Base-by-base conservation (phyloP, 2,797 vertebrate species). In the Epinephelus awoara region DNA sequence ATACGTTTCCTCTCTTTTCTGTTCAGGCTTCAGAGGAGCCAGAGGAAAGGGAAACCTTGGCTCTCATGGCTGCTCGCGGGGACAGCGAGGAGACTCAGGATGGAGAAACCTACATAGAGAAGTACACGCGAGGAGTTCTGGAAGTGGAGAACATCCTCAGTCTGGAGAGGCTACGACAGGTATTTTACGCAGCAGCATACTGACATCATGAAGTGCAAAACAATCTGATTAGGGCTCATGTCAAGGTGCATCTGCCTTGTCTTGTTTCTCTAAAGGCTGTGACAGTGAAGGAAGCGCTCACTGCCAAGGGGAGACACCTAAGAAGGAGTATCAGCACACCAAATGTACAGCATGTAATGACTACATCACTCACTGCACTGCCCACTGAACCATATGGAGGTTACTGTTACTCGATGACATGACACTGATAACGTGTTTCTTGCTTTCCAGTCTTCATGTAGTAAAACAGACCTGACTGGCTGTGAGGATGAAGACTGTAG, bases 91-190 rank as follows among this genome's bases (percentile, higher is more conserved):
- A 97, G 74, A 93, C 95, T 0, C 93, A 95, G 0, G 97, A 98
- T 2, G 98, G 98, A 0, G 98, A 99, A 91, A 98, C 96, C 0
- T 99, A 99, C 89, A 99, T 99, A 8, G 98, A 99, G 86, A 99
- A 99, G 69, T 99, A 99, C 92, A 99, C 97, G 0, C 93, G 97
- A 0, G 97, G 97, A 0, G 97, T 99, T 71, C 94, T 99, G 88
- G 97, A 99, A 75, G 97, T 99, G 85, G 97, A 99, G 88, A 99
- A 98, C 88, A 98, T 99, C 81, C 89, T 99, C 80, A 97, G 97
- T 74, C 95, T 99, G 6, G 98, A 99, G 85, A 95, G 97, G 72
- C 95, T 99, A 18, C 93, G 97, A 73, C 97, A 98, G 97, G 97
- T 94, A 83, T 54, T 19, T 17, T 34, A 57, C 2, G 27, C 8